Base-by-base conservation (phyloP, 2,797 vertebrate species). In the Scomberomorus guttatus region DNA sequence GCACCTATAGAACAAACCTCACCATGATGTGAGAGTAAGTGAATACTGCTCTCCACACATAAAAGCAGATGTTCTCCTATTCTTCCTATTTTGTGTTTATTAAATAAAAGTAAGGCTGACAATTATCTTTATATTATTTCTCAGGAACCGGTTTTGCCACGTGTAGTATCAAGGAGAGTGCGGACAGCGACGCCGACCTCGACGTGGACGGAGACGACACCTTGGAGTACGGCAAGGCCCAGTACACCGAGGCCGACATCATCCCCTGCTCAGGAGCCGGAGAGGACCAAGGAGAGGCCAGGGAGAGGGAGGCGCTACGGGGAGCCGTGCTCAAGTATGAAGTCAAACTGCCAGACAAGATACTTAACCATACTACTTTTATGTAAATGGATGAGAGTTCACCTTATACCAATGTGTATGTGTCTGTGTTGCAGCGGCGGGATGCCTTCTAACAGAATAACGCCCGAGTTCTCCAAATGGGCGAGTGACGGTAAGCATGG, bases 171-270 rank as follows among this genome's bases (percentile, higher is more conserved):
- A 99, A 99, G 90, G 98, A 99, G 91, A 98, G 96, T 55, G 96
- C 97, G 0, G 98, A 99, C 95, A 99, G 98, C 0, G 98, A 99
- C 0, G 98, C 96, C 0, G 98, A 99, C 94, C 95, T 99, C 42
- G 98, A 99, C 54, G 98, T 99, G 85, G 98, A 99, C 72, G 98
- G 98, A 34, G 98, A 99, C 1, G 98, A 99, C 95, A 99, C 98
- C 55, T 92, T 99, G 89, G 98, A 99, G 89, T 99, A 99, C 1
- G 98, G 98, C 85, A 99, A 99, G 92, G 96, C 98, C 87, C 98
- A 99, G 96, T 99, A 99, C 93, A 99, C 98, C 0, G 98, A 99
- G 88, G 98, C 98, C 18, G 98, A 99, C 25, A 96, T 99, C 89
- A 99, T 99, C 87, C 98, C 98, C 81, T 99, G 98, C 90, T 99